Evolutionary conservation across 2,797 vertebrate species (phyloP), one percentile per base, ranked within the genome.

Genomic region (Halcyon chelicuti): DNA sequence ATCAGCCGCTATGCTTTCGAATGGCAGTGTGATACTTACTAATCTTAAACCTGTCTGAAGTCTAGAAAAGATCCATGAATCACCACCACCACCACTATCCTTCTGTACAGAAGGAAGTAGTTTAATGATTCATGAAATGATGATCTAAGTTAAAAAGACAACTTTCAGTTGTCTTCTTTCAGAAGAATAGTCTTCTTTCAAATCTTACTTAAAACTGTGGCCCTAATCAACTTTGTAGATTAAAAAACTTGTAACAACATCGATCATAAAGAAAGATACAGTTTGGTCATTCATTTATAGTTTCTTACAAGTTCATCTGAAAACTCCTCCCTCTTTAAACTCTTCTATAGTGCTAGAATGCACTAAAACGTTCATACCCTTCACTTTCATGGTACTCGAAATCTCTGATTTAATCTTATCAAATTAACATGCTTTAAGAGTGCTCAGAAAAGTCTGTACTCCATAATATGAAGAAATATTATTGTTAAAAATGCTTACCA

Each of bases 401-500:
- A 11, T 49, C 55, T 19, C 23, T 51, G 46, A 84, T 63, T 86
- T 89, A 92, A 70, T 89, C 37, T 58, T 51, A 49, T 60, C 7
- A 67, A 80, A 37, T 28, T 37, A 49, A 67, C 3, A 2, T 47
- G n/a, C 33, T 80, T 80, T 18, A 40, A 91, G 19, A 88, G 42
- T 7, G 19, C 46, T 71, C 8, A 26, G 39, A 25, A 82, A 80
- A 88, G 9, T 3, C 8, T 22, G 26, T 12, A 37, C 12, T 55
- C 18, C 42, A 26, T 17, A 91, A 70, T 5, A 4, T 22, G 76
- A 81, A 42, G 39, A 37, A 94, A 2, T 23, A 61, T 28, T 39
- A 46, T 10, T 84, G 26, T 72, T 91, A 77, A 65, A 95, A 96
- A 79, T 65, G 98, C 99, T 99, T 97, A 99, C 99, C 99, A 21